A percentile compares a stretch with the other conserved stretches of the same genome.
Evolutionary conservation across 2,888 invertebrate genomes (phyloP).

Genomic region (Ganaspis brasiliensis): DNA sequence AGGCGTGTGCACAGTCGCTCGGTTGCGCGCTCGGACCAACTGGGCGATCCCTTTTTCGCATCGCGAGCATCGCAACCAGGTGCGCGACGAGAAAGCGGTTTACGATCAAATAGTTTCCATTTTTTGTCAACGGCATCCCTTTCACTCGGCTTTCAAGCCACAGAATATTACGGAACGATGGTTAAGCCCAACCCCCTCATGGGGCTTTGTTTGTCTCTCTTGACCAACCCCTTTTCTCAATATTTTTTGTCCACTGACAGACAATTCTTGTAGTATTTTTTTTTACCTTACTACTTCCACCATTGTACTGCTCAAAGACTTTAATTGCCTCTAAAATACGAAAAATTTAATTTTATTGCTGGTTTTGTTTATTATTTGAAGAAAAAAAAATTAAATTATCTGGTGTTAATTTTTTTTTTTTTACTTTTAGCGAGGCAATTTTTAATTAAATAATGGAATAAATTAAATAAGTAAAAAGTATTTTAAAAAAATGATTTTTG

Average conservation of each 20-base stretch:
- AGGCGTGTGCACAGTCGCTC: constrained; percentile 79
- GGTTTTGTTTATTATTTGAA: no score
- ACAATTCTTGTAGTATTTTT: not conserved
- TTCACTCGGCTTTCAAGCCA: constrained; percentile 64
- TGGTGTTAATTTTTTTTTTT: no score
- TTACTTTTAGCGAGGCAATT: no score
- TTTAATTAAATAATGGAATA: no score
- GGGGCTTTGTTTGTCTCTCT: not conserved
- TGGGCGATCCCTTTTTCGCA: constrained; percentile 57
- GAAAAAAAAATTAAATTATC: no score
- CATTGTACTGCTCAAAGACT: not conserved
- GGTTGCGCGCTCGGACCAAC: constrained; percentile 68
- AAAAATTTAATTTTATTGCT: no score
- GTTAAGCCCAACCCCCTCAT: constrained; percentile 64
- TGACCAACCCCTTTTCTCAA: constrained; percentile 17
- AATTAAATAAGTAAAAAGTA: no score
- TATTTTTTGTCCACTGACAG: not conserved
- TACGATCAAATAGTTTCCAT: constrained; percentile 77
- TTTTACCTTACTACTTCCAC: not conserved
- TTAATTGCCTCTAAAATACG: no score
- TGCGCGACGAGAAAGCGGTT: constrained; percentile 63
- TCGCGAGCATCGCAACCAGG: constrained; percentile 52
- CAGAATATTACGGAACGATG: constrained; percentile 69
- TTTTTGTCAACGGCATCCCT: constrained; percentile 69
- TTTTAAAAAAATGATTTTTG: no score